These are phyloP conservation scores for Danaus chrysippus DNA, from an alignment of 2,888 invertebrate species.

Conservation along the genomic window DNA sequence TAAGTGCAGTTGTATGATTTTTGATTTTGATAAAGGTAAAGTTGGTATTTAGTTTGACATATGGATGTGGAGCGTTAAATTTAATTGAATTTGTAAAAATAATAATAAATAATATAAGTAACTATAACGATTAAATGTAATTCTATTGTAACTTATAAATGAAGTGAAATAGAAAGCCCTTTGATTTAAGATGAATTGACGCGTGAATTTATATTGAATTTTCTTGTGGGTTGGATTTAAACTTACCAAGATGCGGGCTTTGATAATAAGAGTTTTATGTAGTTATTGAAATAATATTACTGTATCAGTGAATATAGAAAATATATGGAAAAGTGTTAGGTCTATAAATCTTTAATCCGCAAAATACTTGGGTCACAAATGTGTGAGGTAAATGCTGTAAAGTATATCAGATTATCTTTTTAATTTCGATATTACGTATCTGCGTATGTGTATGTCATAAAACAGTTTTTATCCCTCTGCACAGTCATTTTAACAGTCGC, in stretches of 20 bases:
- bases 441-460: neutral
- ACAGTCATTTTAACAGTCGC: too few species aligned
- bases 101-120: neutral
- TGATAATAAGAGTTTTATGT: neutral
- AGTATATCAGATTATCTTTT: too few species aligned
- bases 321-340: too few species aligned
- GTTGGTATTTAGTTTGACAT: too few species aligned
- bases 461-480: too few species aligned
- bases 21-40: too few species aligned
- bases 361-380: too few species aligned
- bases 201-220: constrained; percentile 17
- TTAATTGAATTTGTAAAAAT: neutral
- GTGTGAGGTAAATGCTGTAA: too few species aligned
- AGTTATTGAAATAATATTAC: neutral
- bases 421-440: neutral
- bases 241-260: neutral
- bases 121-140: neutral
- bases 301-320: neutral
- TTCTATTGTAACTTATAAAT: constrained; percentile 15
- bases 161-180: constrained; percentile 16
- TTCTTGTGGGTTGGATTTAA: constrained; percentile 15
- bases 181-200: constrained; percentile 16
- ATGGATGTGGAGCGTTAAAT: neutral
- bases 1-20: neutral
- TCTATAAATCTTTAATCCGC: too few species aligned